Percentiles rank a stretch among this genome's conserved stretches.
These are phyloP conservation scores for Amphipyra tragopoginis DNA, from an alignment of 2,888 invertebrate genomes.

Conservation along the genomic window DNA sequence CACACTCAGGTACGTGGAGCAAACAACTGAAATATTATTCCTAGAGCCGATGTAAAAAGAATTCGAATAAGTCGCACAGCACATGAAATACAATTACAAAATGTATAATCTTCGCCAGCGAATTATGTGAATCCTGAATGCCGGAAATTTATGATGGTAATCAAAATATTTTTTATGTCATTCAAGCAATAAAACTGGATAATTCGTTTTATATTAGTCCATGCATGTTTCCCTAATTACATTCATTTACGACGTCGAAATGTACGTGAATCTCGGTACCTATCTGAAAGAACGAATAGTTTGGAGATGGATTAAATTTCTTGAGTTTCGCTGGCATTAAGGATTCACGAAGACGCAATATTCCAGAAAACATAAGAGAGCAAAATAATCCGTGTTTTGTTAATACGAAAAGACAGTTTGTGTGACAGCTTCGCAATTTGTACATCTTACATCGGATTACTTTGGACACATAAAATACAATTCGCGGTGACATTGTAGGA, in stretches of 20 bases:
- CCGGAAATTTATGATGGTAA: slow-evolving; percentile 74
- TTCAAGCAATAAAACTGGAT: slow-evolving; percentile 72
- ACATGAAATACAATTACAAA: slow-evolving; percentile 58
- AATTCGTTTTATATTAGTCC: slow-evolving; percentile 71
- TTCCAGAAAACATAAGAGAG: slow-evolving; percentile 55
- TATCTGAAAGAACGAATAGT: slow-evolving; percentile 32
- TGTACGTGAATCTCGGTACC: slow-evolving; percentile 50
- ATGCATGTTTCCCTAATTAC: slow-evolving; percentile 73
- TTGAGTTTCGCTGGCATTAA: slow-evolving; percentile 75
- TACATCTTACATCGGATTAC: no score
- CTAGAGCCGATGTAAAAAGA: slow-evolving; percentile 50
- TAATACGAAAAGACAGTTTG: not conserved
- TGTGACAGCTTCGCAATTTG: no score
- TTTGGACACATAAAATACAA: slow-evolving; percentile 28
- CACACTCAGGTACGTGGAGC: slow-evolving; percentile 53
- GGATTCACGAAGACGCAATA: slow-evolving; percentile 88
- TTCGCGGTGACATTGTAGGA: slow-evolving; percentile 56
- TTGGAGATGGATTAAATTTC: slow-evolving; percentile 36
- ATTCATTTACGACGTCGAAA: slow-evolving; percentile 69
- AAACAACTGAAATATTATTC: slow-evolving; percentile 24
- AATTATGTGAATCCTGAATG: slow-evolving; percentile 88
- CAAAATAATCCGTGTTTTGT: slow-evolving; percentile 41
- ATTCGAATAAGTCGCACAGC: slow-evolving; percentile 81
- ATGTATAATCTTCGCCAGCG: slow-evolving; percentile 75
- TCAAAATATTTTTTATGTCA: slow-evolving; percentile 75